Evolutionary conservation across 2,888 invertebrate species (phyloP), one percentile per base, ranked within the genome.

Genomic region (Sympetrum striolatum): DNA sequence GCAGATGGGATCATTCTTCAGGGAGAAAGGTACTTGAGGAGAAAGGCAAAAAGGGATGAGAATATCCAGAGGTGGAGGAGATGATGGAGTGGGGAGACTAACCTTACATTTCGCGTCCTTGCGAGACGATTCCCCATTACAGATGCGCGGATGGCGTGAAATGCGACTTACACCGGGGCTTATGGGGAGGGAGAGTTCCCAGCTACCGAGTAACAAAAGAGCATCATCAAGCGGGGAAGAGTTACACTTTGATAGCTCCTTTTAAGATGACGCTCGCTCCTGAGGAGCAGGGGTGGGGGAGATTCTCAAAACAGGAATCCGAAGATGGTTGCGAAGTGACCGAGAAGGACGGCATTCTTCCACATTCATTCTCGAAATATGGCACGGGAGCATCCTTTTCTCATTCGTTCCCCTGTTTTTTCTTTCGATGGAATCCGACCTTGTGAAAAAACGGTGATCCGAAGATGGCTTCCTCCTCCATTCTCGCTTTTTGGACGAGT

Each of bases 151-250:
- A 86, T 86, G 60, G 60, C 86, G 86, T 86, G 86, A 86, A 86
- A 86, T 86, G 60, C 86, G 86, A 86, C 86, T 82, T 60, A 82
- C 53, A 82, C 82, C 58, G 58, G 58, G 82, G 82, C 82, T 58
- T 58, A 35, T 35, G 64, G 86, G 64, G 86, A 86, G 60, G n/a
- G 37, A 18, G 22, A 37, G 6, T 22, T 35, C 58, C 86, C 82
- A 82, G 82, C 58, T 82, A 35, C 35, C 82, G 82, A 64, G 86
- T 37, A 86, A 86, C 86, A 86, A 86, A 86, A 86, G 86, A 73
- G 73, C 73, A 73, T 73, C 73, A 73, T 31, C 73, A 73, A 14
- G 64, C 64, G n/a, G 64, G 64, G 44, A 22, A 25, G 73, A 73
- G 73, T 73, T 73, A 73, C 73, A 86, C 86, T 60, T 86, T 60